Conservation (phyloP, 2,113 vertebrate species). For the Hemiscyllium ocellatum region DNA sequence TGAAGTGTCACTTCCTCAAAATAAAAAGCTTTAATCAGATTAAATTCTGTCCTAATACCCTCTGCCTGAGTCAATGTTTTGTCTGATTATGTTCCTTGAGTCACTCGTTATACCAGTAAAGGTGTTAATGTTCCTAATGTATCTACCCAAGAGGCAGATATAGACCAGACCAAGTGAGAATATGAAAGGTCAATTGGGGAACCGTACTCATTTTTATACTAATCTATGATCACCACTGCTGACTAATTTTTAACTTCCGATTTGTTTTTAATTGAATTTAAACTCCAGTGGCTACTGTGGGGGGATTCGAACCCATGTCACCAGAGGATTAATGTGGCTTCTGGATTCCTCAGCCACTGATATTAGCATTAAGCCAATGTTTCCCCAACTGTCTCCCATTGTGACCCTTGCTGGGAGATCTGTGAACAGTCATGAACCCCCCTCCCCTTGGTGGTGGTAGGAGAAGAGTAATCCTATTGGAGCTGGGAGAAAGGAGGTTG, state of each 20-base stretch:
- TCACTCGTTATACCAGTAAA: neutral
- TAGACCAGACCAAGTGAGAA: neutral
- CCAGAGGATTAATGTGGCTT: neutral
- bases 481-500: too few relatives aligned
- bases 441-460: too few relatives aligned
- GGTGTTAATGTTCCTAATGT: neutral
- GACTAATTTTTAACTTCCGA: neutral
- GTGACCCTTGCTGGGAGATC: too few relatives aligned
- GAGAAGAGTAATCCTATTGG: too few relatives aligned
- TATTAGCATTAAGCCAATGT: neutral
- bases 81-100: neutral
- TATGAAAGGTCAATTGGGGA: neutral
- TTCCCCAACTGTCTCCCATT: neutral
- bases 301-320: too few relatives aligned
- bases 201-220: neutral
- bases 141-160: neutral
- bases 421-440: too few relatives aligned
- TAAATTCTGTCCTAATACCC: neutral
- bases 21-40: neutral
- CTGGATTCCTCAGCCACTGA: neutral
- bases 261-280: neutral
- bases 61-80: neutral
- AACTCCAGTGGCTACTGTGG: too few relatives aligned
- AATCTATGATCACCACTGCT: neutral
- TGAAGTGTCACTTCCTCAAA: neutral